Percentiles rank a stretch among this genome's conserved stretches.
Conservation (phyloP, 30 jellyfish, hydroid and myxozoan species). For the Pelagia noctiluca region DNA sequence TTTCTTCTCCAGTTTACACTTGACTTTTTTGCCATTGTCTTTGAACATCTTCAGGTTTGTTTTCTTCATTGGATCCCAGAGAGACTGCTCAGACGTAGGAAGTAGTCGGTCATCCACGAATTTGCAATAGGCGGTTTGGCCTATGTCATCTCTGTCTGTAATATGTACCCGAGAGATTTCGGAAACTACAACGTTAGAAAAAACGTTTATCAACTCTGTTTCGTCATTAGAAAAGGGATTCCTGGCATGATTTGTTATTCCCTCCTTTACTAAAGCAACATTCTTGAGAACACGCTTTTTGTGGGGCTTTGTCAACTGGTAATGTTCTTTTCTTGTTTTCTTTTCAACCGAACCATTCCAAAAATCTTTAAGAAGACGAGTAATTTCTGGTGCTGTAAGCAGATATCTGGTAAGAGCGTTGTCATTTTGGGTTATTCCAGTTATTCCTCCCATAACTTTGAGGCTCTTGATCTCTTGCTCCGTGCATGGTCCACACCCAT, state of each 20-base stretch:
- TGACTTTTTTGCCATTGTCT: conserved; percentile 34
- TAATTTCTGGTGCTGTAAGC: conserved; percentile 55
- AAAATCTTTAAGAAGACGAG: conserved; percentile 40
- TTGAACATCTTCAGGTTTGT: background rate
- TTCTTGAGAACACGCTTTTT: conserved; percentile 24
- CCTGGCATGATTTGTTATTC: conserved; percentile 39
- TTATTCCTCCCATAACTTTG: conserved; percentile 48
- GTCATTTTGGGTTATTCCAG: conserved; percentile 45
- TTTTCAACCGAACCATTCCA: conserved; percentile 12
- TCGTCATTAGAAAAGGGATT: conserved; percentile 40
- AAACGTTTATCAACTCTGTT: conserved; percentile 30
- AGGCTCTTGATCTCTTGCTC: conserved; percentile 51
- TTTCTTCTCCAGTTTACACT: conserved; percentile 38
- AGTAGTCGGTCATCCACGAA: background rate
- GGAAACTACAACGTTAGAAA: conserved; percentile 32
- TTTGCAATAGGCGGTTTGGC: conserved; percentile 37
- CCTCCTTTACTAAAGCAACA: conserved; percentile 8
- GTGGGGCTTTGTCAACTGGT: conserved; percentile 57
- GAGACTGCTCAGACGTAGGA: conserved; percentile 5
- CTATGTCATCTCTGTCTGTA: conserved; percentile 38
- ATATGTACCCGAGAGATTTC: conserved; percentile 37
- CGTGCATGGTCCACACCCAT: conserved; percentile 34
- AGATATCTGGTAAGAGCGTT: conserved; percentile 44
- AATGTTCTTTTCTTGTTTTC: conserved; percentile 35
- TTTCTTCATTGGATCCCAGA: conserved; percentile 1